phyloP scores from a whole-genome alignment of 2,797 vertebrate species.

The Acrossocheilus wenchowensis region DNA sequence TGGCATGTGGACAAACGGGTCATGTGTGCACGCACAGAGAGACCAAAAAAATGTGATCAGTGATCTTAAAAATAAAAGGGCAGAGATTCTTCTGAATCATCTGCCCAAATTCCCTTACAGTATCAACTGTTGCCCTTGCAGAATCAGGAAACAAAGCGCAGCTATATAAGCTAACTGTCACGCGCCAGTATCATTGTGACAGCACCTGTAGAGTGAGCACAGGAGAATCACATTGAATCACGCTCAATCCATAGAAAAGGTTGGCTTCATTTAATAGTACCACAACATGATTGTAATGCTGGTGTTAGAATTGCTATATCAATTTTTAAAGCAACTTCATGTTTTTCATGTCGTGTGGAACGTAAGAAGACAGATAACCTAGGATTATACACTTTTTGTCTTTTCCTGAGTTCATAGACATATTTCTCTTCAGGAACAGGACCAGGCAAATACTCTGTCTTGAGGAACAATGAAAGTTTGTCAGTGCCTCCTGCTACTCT shows the following conservation, averaged over 20 bases:
- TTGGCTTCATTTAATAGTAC: not conserved
- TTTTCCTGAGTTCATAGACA: not conserved
- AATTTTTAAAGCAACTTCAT: not conserved
- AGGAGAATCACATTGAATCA: not conserved
- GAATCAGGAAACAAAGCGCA: not conserved
- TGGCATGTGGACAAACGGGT: not conserved
- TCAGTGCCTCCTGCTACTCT: constrained; percentile 1
- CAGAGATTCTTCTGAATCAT: not conserved
- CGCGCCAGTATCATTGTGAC: not conserved
- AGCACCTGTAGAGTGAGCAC: not conserved
- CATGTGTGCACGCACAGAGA: not conserved
- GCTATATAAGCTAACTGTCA: not conserved
- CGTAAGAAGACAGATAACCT: not conserved
- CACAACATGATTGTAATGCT: not conserved
- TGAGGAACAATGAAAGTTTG: not conserved
- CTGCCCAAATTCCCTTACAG: not conserved
- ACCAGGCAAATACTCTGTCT: not conserved
- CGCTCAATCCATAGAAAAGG: not conserved
- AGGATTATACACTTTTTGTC: not conserved
- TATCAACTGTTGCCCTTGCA: not conserved
- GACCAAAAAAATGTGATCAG: not conserved
- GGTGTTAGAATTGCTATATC: not conserved
- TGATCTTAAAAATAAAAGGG: not conserved
- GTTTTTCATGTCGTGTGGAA: no score
- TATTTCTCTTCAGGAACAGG: not conserved